A percentile compares a stretch with the other conserved stretches of the same genome.
These are phyloP conservation scores for Aspidiotus destructor DNA, from an alignment of 2,888 invertebrate genomes.

Conservation along the genomic window DNA sequence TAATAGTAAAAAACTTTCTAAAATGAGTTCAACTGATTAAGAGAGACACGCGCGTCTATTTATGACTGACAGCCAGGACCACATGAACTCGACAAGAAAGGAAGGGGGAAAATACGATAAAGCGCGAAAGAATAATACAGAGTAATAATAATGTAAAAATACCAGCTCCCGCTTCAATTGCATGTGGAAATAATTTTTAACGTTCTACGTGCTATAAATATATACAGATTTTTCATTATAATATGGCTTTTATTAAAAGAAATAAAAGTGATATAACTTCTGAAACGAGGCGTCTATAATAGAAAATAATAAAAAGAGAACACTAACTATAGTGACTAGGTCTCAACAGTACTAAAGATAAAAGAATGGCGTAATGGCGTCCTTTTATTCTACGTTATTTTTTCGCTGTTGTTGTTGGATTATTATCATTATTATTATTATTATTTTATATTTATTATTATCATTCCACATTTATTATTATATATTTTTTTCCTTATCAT, in stretches of 20 bases:
- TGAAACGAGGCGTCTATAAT: constrained; percentile 30
- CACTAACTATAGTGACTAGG: neutral
- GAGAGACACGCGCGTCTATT: constrained; percentile 3
- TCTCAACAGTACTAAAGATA: constrained; percentile 2
- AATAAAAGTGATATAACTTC: constrained; percentile 32
- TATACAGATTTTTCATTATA: constrained; percentile 26
- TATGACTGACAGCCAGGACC: neutral
- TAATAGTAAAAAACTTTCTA: no score
- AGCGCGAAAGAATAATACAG: constrained; percentile 18
- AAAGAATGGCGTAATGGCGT: neutral
- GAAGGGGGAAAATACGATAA: neutral
- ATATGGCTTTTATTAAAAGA: constrained; percentile 31
- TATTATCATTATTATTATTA: no score
- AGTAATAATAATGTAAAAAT: constrained; percentile 32
- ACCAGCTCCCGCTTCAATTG: constrained; percentile 31
- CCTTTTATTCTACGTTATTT: no score
- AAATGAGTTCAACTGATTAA: neutral
- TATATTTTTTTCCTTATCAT: no score
- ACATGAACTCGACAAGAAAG: neutral
- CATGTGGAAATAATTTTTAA: constrained; percentile 32
- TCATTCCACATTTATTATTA: no score
- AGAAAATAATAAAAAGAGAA: constrained; percentile 30
- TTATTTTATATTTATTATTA: no score
- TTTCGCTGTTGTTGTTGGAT: no score
- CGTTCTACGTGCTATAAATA: constrained; percentile 18